Conservation (phyloP, 2,113 vertebrate genomes). For the Lepus americanus region DNA sequence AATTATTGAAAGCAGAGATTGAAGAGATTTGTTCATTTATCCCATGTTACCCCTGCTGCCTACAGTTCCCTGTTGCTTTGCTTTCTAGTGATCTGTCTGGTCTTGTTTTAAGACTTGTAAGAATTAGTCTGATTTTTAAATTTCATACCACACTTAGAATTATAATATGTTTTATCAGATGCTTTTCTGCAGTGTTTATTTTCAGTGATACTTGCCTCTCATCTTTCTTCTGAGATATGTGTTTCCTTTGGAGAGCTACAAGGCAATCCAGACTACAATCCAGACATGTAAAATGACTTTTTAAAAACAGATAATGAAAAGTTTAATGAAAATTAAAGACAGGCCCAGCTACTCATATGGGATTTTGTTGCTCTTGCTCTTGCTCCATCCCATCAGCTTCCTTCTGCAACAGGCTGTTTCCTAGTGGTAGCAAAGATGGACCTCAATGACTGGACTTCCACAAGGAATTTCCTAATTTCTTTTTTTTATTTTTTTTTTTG, state of each 20-base stretch:
- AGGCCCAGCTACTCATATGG: not conserved
- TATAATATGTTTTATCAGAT: slow-evolving; percentile 48
- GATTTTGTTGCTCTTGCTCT: not conserved
- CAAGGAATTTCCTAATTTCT: not conserved
- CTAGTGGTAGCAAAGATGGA: not conserved
- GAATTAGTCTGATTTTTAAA: slow-evolving; percentile 59
- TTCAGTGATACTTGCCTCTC: not conserved
- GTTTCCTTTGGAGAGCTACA: not conserved
- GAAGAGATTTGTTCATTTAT: slow-evolving; percentile 73
- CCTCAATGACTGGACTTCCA: not conserved
- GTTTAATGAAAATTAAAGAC: not conserved
- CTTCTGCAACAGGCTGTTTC: not conserved
- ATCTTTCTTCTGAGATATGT: slow-evolving; percentile 39
- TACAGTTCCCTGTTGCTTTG: slow-evolving; percentile 63
- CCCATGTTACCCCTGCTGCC: slow-evolving; percentile 11
- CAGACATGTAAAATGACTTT: not conserved
- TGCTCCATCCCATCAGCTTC: slow-evolving; percentile 12
- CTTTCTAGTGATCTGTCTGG: slow-evolving; percentile 67
- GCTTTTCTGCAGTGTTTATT: slow-evolving; percentile 60
- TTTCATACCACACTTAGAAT: slow-evolving; percentile 57
- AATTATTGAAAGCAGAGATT: slow-evolving; percentile 76
- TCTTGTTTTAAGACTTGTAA: slow-evolving; percentile 69
- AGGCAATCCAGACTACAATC: not conserved
- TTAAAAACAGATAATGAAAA: not conserved
- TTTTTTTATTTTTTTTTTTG: too few relatives aligned